phyloP scores from a whole-genome alignment of 2,888 invertebrate genomes.

The Euphydryas editha region DNA sequence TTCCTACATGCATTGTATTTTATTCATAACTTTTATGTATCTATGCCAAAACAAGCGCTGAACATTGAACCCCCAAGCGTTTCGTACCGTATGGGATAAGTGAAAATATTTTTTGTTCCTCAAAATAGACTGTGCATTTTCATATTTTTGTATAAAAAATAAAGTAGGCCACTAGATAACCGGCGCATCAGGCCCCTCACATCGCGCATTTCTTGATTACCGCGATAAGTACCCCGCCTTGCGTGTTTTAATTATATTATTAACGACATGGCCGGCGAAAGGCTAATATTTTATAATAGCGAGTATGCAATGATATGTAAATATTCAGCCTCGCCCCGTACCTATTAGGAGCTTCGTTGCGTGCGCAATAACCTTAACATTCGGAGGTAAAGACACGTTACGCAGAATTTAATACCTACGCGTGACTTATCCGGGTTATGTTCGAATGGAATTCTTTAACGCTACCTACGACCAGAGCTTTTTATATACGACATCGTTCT shows the following conservation, averaged over 20 bases:
- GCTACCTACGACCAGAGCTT: conserved; percentile 5
- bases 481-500: conserved; percentile 41
- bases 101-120: conserved; percentile 36
- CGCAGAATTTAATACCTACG: conserved; percentile 69
- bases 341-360: conserved; percentile 70
- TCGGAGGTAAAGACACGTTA: conserved; percentile 77
- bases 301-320: conserved; percentile 83
- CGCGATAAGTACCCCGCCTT: conserved; percentile 78
- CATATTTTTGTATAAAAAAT: conserved; percentile 41
- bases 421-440: conserved; percentile 60
- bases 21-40: conserved; percentile 32
- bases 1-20: conserved; percentile 27
- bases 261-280: conserved; percentile 77
- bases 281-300: conserved; percentile 81
- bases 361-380: conserved; percentile 75
- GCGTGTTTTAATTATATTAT: conserved; percentile 84
- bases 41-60: conserved; percentile 35
- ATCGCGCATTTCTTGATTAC: conserved; percentile 71
- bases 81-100: conserved; percentile 39
- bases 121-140: conserved; percentile 40
- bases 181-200: conserved; percentile 44
- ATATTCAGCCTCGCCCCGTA: conserved; percentile 75
- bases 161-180: conserved; percentile 44
- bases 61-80: conserved; percentile 38
- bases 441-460: conserved; percentile 33